These are phyloP conservation scores for Heliconius melpomene DNA, from an alignment of 1,140 invertebrate species.

Conservation along the genomic window DNA sequence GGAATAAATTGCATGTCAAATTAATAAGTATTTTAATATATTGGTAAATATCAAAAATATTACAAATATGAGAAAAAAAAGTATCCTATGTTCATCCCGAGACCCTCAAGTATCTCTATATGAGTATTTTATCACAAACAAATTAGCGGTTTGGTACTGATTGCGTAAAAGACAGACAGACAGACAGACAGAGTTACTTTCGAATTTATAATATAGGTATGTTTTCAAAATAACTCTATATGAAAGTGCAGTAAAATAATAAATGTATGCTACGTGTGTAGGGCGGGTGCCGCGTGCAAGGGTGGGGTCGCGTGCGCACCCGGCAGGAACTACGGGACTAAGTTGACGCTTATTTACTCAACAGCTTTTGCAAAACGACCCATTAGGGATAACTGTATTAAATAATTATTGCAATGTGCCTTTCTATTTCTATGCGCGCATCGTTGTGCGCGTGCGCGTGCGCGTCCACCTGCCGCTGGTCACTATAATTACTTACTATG, in stretches of 20 bases:
- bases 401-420: constrained; percentile 81
- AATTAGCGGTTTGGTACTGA: no score
- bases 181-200: no score
- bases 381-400: constrained; percentile 80
- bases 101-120: no score
- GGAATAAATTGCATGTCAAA: no score
- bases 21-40: no score
- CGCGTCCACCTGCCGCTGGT: constrained; percentile 75
- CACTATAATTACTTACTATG: constrained; percentile 80
- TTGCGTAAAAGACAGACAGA: no score
- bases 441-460: constrained; percentile 67
- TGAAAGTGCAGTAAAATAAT: not conserved
- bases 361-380: constrained; percentile 78
- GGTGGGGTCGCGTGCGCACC: constrained; percentile 52
- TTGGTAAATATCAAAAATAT: no score
- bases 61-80: no score
- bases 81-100: no score
- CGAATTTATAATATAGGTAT: not conserved
- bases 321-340: constrained; percentile 61
- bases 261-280: not conserved
- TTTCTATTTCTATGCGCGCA: constrained; percentile 79
- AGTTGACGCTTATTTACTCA: constrained; percentile 72
- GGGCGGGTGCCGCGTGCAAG: constrained; percentile 38
- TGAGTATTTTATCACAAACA: no score
- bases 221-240: not conserved